These are phyloP conservation scores for Hephaestus fuliginosus DNA, from an alignment of 2,797 vertebrate genomes.

Conservation along the genomic window DNA sequence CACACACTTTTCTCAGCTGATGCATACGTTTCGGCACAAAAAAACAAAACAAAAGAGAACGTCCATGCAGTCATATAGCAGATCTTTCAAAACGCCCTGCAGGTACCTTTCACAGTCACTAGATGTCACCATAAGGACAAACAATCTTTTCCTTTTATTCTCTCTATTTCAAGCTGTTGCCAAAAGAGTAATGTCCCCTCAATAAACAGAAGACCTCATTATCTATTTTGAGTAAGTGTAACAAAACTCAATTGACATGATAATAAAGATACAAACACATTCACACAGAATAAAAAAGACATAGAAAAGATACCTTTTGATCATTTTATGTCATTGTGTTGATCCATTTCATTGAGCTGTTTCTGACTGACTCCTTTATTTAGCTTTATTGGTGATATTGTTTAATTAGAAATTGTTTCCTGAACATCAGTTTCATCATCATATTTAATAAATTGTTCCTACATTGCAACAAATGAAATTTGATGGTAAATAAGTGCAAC, in stretches of 20 bases:
- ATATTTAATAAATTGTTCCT: neutral
- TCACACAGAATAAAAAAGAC: neutral
- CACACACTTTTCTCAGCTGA: neutral
- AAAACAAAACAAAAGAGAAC: neutral
- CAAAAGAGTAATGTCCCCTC: neutral
- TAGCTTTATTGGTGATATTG: neutral
- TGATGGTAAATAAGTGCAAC: neutral
- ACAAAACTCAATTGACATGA: neutral
- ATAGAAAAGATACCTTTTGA: neutral
- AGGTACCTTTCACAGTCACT: conserved; percentile 55
- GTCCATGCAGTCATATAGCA: neutral
- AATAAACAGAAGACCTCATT: conserved; percentile 1
- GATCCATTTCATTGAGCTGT: neutral
- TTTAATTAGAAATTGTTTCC: neutral
- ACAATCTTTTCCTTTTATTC: neutral
- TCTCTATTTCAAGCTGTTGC: neutral
- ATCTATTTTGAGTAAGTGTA: neutral
- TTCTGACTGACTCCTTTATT: neutral
- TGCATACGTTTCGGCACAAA: neutral
- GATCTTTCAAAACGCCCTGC: conserved; percentile 19
- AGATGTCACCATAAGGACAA: conserved; percentile 65
- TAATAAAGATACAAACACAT: neutral
- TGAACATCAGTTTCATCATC: neutral
- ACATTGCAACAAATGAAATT: neutral
- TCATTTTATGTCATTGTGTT: neutral